Conservation (phyloP, 2,888 invertebrate genomes). For the Resseliella maxima region DNA sequence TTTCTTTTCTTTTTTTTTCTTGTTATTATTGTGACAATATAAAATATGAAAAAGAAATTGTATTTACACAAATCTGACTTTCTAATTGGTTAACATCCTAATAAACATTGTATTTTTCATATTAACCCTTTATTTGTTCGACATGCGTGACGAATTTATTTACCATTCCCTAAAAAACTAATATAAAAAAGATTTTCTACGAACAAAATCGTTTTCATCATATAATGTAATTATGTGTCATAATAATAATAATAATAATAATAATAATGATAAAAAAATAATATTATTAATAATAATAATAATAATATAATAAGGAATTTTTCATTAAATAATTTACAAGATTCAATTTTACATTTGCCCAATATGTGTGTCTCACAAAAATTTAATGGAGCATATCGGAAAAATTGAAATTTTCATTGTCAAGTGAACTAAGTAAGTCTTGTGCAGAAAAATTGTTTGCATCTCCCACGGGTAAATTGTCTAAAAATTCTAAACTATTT, state of each 20-base stretch:
- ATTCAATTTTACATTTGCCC: background rate
- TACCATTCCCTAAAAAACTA: constrained; percentile 26
- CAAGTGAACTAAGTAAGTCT: constrained; percentile 85
- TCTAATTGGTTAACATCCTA: background rate
- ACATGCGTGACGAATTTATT: background rate
- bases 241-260: constrained; percentile 35
- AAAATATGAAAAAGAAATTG: background rate
- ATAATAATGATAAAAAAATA: background rate
- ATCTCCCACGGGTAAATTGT: constrained; percentile 69
- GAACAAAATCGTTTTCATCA: constrained; percentile 22
- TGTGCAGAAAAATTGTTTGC: constrained; percentile 82
- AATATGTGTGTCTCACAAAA: background rate
- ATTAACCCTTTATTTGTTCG: background rate
- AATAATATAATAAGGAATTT: background rate
- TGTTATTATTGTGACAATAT: background rate
- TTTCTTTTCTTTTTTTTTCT: background rate
- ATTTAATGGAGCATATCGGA: constrained; percentile 72
- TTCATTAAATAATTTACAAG: background rate
- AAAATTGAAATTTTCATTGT: constrained; percentile 78
- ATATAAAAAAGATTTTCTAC: constrained; percentile 49
- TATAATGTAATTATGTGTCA: constrained; percentile 5
- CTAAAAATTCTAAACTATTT: constrained; percentile 85
- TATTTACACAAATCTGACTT: background rate
- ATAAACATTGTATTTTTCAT: background rate
- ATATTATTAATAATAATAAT: background rate